Percentiles rank a stretch among this genome's conserved stretches.
These are phyloP conservation scores for Stenolophus ochropezus DNA, from an alignment of 2,888 invertebrate species.

Conservation along the genomic window DNA sequence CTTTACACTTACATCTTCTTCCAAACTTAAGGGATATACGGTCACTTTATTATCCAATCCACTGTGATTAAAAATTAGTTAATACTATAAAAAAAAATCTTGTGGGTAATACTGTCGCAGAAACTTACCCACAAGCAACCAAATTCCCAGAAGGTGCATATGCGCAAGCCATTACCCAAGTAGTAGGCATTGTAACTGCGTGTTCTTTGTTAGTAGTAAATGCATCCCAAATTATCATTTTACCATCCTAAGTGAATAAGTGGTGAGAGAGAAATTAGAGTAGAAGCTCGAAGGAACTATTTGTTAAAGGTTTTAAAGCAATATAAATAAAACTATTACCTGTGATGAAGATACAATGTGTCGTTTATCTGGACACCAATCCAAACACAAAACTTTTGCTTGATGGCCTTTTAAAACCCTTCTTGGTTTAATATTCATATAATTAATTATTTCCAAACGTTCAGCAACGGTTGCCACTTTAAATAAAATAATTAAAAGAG, in stretches of 20 bases:
- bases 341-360: conserved; percentile 98
- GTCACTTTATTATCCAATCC: conserved; percentile 99
- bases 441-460: conserved; percentile 90
- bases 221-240: conserved; percentile 99
- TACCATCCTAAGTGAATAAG: conserved; percentile 85
- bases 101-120: neutral
- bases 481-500: neutral
- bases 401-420: conserved; percentile 97
- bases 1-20: conserved; percentile 92
- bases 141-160: conserved; percentile 95
- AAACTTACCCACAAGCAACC: conserved; percentile 92
- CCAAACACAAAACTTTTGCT: conserved; percentile 97
- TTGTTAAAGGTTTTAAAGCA: neutral
- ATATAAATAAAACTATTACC: conserved; percentile 74
- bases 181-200: conserved; percentile 96
- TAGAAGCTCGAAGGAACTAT: conserved; percentile 25
- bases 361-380: conserved; percentile 97
- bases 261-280: conserved; percentile 37
- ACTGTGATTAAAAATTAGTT: conserved; percentile 73
- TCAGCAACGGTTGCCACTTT: conserved; percentile 94
- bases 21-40: conserved; percentile 94
- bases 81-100: neutral
- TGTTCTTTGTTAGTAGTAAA: conserved; percentile 98
- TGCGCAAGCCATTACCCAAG: conserved; percentile 98
- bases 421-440: conserved; percentile 94